A percentile compares a stretch with the other conserved stretches of the same genome.
phyloP scores from a whole-genome alignment of 2,113 vertebrate species.

The Verasper variegatus region DNA sequence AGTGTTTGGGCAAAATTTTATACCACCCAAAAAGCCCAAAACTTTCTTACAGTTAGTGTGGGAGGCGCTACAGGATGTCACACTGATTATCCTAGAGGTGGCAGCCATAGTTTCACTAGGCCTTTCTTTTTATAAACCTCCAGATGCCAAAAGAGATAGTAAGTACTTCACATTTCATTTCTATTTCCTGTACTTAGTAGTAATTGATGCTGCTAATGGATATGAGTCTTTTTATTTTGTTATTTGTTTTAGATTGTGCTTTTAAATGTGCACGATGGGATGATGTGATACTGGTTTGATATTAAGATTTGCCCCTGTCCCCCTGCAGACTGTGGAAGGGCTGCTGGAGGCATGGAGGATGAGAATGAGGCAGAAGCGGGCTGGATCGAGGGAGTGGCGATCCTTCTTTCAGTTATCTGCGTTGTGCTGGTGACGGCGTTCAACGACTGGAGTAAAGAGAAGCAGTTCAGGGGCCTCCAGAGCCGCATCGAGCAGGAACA shows the following conservation, averaged over 20 bases:
- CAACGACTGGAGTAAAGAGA: conserved; percentile 99
- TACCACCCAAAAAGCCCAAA: conserved; percentile 99
- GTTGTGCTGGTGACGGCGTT: conserved; percentile 99
- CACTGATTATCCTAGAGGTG: conserved; percentile 99
- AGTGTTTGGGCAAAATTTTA: conserved; percentile 95
- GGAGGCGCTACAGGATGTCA: conserved; percentile 99
- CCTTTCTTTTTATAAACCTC: conserved; percentile 99
- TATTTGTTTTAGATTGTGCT: background rate
- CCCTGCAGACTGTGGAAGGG: conserved; percentile 90
- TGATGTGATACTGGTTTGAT: background rate
- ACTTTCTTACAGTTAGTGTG: conserved; percentile 99
- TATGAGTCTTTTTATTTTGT: background rate
- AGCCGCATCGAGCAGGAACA: conserved; percentile 99
- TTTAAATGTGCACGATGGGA: background rate
- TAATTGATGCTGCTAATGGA: background rate
- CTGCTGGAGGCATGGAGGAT: conserved; percentile 87
- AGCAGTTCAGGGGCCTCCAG: conserved; percentile 97
- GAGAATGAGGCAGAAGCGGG: conserved; percentile 94
- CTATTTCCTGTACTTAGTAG: background rate
- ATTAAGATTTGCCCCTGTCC: background rate
- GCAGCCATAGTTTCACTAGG: conserved; percentile 99
- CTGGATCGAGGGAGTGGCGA: conserved; percentile 98
- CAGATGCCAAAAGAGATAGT: conserved; percentile 90
- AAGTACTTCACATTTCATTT: conserved; percentile 67
- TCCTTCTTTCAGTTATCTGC: conserved; percentile 95